Base-by-base conservation (phyloP, 1,140 invertebrate species). In the Yoshiicerus persimilis region DNA sequence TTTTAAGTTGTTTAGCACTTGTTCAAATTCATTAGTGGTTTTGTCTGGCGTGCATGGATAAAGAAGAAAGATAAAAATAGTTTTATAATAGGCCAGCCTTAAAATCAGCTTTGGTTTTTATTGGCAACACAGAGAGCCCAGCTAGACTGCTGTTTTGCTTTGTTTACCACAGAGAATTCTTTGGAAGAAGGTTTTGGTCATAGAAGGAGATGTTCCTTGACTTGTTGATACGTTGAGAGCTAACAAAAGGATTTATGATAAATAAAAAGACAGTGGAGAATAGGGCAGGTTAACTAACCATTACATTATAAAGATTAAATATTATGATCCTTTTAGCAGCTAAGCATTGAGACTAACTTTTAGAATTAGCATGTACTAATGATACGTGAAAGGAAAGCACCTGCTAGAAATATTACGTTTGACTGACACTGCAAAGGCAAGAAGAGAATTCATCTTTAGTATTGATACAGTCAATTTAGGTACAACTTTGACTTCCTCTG, bases 171-270 rank as follows among this genome's bases (percentile, higher is more conserved):
- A 20, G n/a, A 23, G 34, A n/a, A 23, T 80, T 80, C 30, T 32
- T 34, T 80, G 38, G 2, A 30, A 27, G 75, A 80, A 38, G 75
- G 32, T 36, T 80, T 80, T n/a, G 75, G 13, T 80, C 75, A n/a
- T 80, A 80, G 30, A 80, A 80, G 70, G 70, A 77, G 70, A 36
- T 77, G 70, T 34, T 77, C 70, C 27, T 77, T 77, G 70, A 77
- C 16, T 80, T 80, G 75, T 36, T 77, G 70, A 77, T 5, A 36
- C 38, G 75, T 36, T 80, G 32, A 80, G 75, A 80, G 75, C 20
- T 20, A 80, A 80, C 75, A 80, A 80, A 80, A 80, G 75, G 32
- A 80, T 80, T 80, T 77, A 77, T 38, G 75, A 80, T 20, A 38
- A 80, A 80, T 34, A 32, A 80, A 32, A 70, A 11, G 30, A 70